Evolutionary conservation across 2,797 vertebrate species (phyloP).

Genomic region (Echeneis naucrates): DNA sequence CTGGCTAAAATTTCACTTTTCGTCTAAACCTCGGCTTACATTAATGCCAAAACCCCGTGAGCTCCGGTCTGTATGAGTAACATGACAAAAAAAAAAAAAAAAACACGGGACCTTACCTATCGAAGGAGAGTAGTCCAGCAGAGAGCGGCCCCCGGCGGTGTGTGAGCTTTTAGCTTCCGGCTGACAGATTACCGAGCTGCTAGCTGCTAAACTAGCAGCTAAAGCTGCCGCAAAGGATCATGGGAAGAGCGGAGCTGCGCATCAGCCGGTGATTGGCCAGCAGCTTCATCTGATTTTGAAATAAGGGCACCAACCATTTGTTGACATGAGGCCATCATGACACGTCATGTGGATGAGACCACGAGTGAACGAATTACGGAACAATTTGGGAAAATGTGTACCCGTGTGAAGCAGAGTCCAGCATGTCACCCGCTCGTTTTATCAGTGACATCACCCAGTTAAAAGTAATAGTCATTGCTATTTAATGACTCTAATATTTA

Average conservation of each 20-base stretch:
- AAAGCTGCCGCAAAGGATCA: constrained; percentile 68
- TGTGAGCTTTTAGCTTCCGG: constrained; percentile 36
- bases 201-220: constrained; percentile 59
- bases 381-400: not conserved
- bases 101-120: constrained; percentile 66
- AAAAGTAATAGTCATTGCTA: not conserved
- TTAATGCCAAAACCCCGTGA: not conserved
- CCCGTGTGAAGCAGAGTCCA: not conserved
- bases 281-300: not conserved
- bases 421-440: not conserved
- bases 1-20: constrained; percentile 40
- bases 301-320: constrained; percentile 9
- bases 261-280: constrained; percentile 57
- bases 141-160: constrained; percentile 32
- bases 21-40: constrained; percentile 3
- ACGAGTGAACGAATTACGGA: not conserved
- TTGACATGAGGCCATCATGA: too few species aligned
- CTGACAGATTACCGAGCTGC: constrained; percentile 61
- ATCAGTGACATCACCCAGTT: not conserved
- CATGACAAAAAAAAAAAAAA: too few species aligned
- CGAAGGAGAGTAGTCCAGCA: constrained; percentile 46
- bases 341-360: not conserved
- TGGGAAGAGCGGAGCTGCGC: constrained; percentile 62
- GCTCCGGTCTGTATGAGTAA: not conserved
- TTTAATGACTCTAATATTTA: constrained; percentile 2